These are phyloP conservation scores for Drosophila quadrilineata DNA, from an alignment of 1,140 invertebrate genomes.

Conservation along the genomic window DNA sequence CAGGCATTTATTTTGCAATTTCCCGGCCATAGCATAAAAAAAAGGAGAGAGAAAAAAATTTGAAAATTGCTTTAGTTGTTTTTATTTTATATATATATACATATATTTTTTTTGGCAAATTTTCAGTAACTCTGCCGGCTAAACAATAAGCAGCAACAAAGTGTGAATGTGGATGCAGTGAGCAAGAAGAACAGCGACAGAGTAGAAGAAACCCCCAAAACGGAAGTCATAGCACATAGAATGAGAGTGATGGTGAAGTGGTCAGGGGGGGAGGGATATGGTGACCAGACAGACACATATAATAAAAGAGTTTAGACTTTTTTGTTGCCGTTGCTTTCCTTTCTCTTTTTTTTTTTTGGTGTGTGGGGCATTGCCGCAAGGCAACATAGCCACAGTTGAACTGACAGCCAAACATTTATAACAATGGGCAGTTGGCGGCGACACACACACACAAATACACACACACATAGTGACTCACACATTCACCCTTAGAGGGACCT, in stretches of 20 bases:
- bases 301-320: slow-evolving; percentile 48
- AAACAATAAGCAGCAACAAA: slow-evolving; percentile 50
- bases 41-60: slow-evolving; percentile 44
- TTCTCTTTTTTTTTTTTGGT: slow-evolving; percentile 21
- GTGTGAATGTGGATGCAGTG: slow-evolving; percentile 31
- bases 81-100: background rate
- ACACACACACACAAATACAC: background rate
- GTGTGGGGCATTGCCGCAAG: slow-evolving; percentile 47
- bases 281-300: slow-evolving; percentile 44
- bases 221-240: slow-evolving; percentile 60
- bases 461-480: slow-evolving; percentile 1
- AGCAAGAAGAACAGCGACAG: no score
- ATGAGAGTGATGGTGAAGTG: background rate
- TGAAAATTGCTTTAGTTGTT: slow-evolving; percentile 26
- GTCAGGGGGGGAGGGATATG: background rate
- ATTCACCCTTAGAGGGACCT: background rate
- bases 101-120: slow-evolving; percentile 51
- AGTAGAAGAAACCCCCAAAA: no score
- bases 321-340: slow-evolving; percentile 8
- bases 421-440: slow-evolving; percentile 47
- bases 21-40: slow-evolving; percentile 44
- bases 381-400: slow-evolving; percentile 47
- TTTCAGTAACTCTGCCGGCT: slow-evolving; percentile 54
- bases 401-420: slow-evolving; percentile 68
- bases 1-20: slow-evolving; percentile 80